Conservation (phyloP, 2,113 vertebrate species). For the Grallaria varia region DNA sequence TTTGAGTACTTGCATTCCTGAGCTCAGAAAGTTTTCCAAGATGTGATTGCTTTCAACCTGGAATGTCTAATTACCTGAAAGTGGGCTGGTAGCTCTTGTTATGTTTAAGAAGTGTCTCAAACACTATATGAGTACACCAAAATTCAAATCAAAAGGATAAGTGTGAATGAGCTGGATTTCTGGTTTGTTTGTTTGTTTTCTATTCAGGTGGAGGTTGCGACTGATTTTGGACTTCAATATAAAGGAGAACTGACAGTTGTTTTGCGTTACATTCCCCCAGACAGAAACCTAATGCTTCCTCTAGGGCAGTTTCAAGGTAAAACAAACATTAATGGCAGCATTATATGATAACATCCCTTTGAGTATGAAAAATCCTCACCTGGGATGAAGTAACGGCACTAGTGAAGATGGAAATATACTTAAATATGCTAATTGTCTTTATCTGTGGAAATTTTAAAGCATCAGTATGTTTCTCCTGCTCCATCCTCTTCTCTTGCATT, state of each 20-base stretch:
- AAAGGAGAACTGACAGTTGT: conserved; percentile 93
- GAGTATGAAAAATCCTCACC: background rate
- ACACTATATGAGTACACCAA: background rate
- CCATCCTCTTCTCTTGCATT: background rate
- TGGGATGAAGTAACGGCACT: background rate
- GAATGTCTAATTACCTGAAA: background rate
- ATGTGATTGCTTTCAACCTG: background rate
- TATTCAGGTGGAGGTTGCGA: conserved; percentile 76
- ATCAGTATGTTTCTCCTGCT: background rate
- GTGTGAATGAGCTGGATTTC: background rate
- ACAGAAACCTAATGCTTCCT: conserved; percentile 83
- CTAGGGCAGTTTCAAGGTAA: conserved; percentile 88
- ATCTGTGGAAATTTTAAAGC: background rate
- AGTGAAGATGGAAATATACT: background rate
- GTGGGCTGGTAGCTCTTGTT: background rate
- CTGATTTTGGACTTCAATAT: conserved; percentile 86
- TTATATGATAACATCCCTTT: background rate
- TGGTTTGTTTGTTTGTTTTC: background rate
- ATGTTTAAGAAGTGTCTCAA: background rate
- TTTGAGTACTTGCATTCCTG: background rate
- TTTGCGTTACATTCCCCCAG: conserved; percentile 89
- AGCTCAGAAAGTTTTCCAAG: background rate
- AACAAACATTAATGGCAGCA: background rate
- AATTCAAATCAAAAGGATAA: background rate
- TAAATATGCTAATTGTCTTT: background rate